Percentiles rank a stretch among this genome's conserved stretches.
These are phyloP conservation scores for Syngnathus floridae DNA, from an alignment of 2,113 vertebrate species.

Conservation along the genomic window DNA sequence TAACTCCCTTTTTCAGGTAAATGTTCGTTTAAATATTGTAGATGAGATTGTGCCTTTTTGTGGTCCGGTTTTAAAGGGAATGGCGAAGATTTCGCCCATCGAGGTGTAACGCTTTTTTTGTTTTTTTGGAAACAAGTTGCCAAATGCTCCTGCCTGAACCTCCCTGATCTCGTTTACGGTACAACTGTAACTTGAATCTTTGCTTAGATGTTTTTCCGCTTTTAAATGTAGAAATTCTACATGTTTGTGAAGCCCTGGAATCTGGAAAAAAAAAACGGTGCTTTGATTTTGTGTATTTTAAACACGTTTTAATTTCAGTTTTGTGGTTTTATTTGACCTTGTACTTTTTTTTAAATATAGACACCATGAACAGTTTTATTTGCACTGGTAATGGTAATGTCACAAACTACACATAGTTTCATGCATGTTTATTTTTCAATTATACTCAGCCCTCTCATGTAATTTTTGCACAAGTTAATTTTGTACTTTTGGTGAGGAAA, in stretches of 20 bases:
- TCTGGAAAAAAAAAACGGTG: neutral
- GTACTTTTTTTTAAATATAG: neutral
- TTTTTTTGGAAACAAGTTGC: constrained; percentile 13
- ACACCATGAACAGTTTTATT: constrained; percentile 19
- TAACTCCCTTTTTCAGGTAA: constrained; percentile 6
- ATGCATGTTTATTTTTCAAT: neutral
- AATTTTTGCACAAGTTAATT: neutral
- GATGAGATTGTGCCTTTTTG: neutral
- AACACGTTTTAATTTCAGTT: constrained; percentile 12
- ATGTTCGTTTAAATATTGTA: neutral
- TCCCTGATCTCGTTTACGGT: constrained; percentile 11
- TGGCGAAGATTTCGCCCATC: neutral
- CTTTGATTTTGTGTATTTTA: constrained; percentile 17
- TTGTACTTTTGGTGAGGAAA: neutral
- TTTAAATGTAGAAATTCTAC: neutral
- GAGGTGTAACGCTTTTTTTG: neutral
- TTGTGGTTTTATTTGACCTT: neutral
- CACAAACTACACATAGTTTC: neutral
- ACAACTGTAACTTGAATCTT: constrained; percentile 7
- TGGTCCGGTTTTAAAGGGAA: constrained; percentile 12
- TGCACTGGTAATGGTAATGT: constrained; percentile 24
- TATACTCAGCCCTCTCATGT: neutral
- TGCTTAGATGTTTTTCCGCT: neutral
- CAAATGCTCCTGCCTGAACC: constrained; percentile 14
- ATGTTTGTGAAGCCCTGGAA: neutral